phyloP scores from a whole-genome alignment of 2,113 vertebrate species.

The Nothoprocta pentlandii region DNA sequence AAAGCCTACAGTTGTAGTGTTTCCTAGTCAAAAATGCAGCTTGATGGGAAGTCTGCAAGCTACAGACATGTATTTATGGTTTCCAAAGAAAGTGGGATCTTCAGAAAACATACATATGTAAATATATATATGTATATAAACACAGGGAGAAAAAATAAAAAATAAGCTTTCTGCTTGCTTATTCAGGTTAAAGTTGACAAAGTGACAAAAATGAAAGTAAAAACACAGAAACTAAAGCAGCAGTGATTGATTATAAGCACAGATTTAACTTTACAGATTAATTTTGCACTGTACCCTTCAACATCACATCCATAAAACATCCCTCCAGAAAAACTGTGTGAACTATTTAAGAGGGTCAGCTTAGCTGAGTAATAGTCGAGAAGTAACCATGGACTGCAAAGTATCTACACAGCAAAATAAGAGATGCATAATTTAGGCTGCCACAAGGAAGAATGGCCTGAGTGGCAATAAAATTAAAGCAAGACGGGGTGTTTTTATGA shows the following conservation, averaged over 20 bases:
- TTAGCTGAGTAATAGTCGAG: not conserved
- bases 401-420: not conserved
- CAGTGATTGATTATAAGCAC: not conserved
- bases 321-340: not conserved
- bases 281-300: not conserved
- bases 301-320: not conserved
- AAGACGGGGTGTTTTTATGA: not conserved
- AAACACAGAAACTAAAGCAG: not conserved
- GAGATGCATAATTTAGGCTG: slow-evolving; percentile 55
- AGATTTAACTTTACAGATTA: not conserved
- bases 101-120: not conserved
- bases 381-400: not conserved
- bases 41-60: not conserved
- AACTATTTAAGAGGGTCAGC: not conserved
- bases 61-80: not conserved
- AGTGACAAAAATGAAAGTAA: not conserved
- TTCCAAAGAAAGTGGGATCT: not conserved
- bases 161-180: not conserved
- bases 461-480: slow-evolving; percentile 26
- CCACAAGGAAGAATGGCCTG: not conserved
- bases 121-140: not conserved
- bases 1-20: not conserved
- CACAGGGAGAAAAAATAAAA: not conserved
- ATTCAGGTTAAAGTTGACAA: not conserved
- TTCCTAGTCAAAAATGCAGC: not conserved